Percentiles rank a stretch among this genome's conserved stretches.
phyloP scores from a whole-genome alignment of 2,888 invertebrate genomes.

The Coremacera marginata region DNA sequence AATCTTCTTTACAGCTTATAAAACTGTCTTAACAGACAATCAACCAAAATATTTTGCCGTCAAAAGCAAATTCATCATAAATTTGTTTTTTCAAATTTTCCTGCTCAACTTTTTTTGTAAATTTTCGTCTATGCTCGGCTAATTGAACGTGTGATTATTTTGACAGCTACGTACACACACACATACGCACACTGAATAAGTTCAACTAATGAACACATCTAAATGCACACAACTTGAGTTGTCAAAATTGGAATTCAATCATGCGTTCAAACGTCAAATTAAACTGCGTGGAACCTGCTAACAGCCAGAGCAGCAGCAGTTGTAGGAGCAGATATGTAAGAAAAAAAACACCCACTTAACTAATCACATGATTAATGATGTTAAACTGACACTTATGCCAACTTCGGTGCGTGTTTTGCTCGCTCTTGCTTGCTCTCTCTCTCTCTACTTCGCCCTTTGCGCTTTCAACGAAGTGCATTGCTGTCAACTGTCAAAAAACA shows the following conservation, averaged over 20 bases:
- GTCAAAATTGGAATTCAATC: slow-evolving; percentile 63
- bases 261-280: slow-evolving; percentile 63
- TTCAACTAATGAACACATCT: slow-evolving; percentile 37
- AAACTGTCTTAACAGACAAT: background rate
- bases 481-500: slow-evolving; percentile 38
- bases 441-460: background rate
- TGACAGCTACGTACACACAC: slow-evolving; percentile 52
- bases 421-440: background rate
- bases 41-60: background rate
- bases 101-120: background rate
- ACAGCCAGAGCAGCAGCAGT: background rate
- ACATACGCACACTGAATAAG: background rate
- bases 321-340: background rate
- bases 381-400: slow-evolving; percentile 50
- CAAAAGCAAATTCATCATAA: background rate
- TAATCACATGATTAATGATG: slow-evolving; percentile 67
- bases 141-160: slow-evolving; percentile 65
- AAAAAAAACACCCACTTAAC: slow-evolving; percentile 62
- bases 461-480: background rate
- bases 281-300: slow-evolving; percentile 43
- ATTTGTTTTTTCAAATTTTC: background rate
- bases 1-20: background rate
- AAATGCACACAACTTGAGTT: slow-evolving; percentile 32
- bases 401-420: slow-evolving; percentile 26
- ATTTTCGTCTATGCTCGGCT: slow-evolving; percentile 50